Evolutionary conservation across 2,113 vertebrate genomes (phyloP), one percentile per base, ranked within the genome.

Genomic region (Siniperca knerii): DNA sequence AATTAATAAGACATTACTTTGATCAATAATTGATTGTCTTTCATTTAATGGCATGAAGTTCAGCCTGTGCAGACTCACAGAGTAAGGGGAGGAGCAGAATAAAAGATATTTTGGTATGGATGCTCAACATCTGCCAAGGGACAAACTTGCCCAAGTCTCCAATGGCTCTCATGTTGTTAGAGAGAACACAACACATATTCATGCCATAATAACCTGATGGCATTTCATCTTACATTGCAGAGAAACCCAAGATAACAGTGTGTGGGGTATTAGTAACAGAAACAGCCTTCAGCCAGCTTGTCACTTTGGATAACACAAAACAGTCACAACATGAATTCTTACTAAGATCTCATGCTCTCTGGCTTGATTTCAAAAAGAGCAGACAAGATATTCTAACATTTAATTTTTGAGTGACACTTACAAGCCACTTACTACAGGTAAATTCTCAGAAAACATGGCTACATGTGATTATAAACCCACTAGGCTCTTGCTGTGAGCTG

Each of bases 1-100:
- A 84, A 88, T 93, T 93, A 92, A 89, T 89, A 92, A 93, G 87
- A 79, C 76, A 91, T 91, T 83, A 70, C 90, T 83, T 66, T 77
- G 73, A 85, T 94, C 76, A 92, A 90, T 92, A 84, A 92, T 94
- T 91, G 73, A 94, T 93, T 7, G 8, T 54, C 68, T 82, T 89
- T 91, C 84, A 68, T 92, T 88, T 85, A 87, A 76, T 79, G 77
- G 84, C 68, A 71, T 74, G 44, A 74, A 82, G 68, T 84, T 81
- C 58, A 76, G 77, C 40, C 68, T 68, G 29, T 61, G 68, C 77
- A 81, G 74, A 70, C 54, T 75, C 1, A 11, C 37, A 55, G 37
- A 29, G 54, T 48, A 23, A 42, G 77, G 61, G 67, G 44, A 74
- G 67, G 72, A 85, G 35, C 60, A 25, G 57, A 67, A 72, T 79